Base-by-base conservation (phyloP, 2,113 vertebrate species). In the Phylloscopus trochilus region DNA sequence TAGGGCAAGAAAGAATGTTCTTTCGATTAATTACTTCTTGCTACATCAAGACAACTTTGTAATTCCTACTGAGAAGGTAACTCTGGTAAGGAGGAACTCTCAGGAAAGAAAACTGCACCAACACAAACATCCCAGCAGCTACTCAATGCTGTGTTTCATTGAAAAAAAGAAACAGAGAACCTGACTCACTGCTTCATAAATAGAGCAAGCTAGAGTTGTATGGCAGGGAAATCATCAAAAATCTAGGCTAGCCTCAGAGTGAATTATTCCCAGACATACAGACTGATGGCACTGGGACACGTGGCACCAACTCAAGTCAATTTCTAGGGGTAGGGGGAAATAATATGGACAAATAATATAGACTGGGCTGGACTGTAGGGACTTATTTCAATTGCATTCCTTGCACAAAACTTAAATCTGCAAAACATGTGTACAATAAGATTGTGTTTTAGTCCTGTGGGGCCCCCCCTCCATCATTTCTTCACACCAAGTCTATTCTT, bases 121-220 rank as follows among this genome's bases (percentile, higher is more conserved):
- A 63, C 39, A 79, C 58, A 89, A 88, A 74, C 31, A 74, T 52
- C 70, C 52, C 69, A 84, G 46, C 52, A 85, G 53, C 19, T 64
- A 63, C 51, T 75, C 26, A 28, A 9, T 2, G 0, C 24, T 43
- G 41, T 13, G 13, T 49, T 86, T 79, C 73, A 86, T 68, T 94
- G 81, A 87, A 89, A 44, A 76, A 53, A 51, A 43, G 94, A 90
- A 74, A 6, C 23, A 80, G 60, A 90, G 43, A 52, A 55, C 39
- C 51, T 88, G 87, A 73, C 84, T 96, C 76, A 88, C 18, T 69
- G 60, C 69, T 90, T 78, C 89, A 70, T 66, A 92, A 90, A 85
- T 44, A 58, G 26, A 62, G 86, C 69, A 74, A 69, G 9, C 26
- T 68, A 13, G 47, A 88, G 31, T 10, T 77, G 67, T 23, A 70